These are phyloP conservation scores for Danaus melanippus DNA, from an alignment of 1,140 invertebrate genomes.

Conservation along the genomic window DNA sequence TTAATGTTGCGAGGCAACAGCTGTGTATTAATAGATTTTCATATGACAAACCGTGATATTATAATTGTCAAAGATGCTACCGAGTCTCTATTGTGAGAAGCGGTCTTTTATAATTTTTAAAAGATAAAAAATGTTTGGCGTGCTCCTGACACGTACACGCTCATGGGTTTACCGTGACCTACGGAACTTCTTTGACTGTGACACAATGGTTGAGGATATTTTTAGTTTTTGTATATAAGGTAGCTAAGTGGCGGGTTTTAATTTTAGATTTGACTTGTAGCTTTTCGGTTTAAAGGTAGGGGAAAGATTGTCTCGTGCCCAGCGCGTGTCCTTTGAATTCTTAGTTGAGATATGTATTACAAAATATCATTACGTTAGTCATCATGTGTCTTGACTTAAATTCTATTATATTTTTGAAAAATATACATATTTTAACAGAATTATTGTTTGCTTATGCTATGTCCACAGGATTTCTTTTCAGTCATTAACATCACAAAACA, in stretches of 20 bases:
- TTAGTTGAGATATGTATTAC: not conserved
- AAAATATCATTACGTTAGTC: no score
- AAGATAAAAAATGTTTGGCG: slow-evolving; percentile 71
- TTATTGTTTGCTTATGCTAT: slow-evolving; percentile 9
- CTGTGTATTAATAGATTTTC: slow-evolving; percentile 38
- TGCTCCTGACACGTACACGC: slow-evolving; percentile 66
- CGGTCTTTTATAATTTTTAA: slow-evolving; percentile 67
- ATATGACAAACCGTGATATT: slow-evolving; percentile 46
- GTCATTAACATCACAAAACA: slow-evolving; percentile 64
- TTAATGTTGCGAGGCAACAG: slow-evolving; percentile 30
- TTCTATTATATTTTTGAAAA: slow-evolving; percentile 1
- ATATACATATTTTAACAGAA: slow-evolving; percentile 14
- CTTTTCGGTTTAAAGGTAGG: slow-evolving; percentile 50
- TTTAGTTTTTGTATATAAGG: slow-evolving; percentile 70
- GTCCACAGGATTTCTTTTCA: slow-evolving; percentile 44
- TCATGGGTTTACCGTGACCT: slow-evolving; percentile 64
- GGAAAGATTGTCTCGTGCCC: slow-evolving; percentile 63
- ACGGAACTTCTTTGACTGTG: slow-evolving; percentile 67
- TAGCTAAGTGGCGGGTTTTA: slow-evolving; percentile 69
- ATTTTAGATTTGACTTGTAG: slow-evolving; percentile 64
- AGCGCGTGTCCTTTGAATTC: slow-evolving; percentile 54
- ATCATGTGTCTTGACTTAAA: no score
- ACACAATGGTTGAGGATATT: slow-evolving; percentile 68
- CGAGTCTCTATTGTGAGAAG: slow-evolving; percentile 61
- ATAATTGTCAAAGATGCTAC: slow-evolving; percentile 73